These are phyloP conservation scores for Podotricha telesiphe DNA, from an alignment of 2,888 invertebrate species.

Conservation along the genomic window DNA sequence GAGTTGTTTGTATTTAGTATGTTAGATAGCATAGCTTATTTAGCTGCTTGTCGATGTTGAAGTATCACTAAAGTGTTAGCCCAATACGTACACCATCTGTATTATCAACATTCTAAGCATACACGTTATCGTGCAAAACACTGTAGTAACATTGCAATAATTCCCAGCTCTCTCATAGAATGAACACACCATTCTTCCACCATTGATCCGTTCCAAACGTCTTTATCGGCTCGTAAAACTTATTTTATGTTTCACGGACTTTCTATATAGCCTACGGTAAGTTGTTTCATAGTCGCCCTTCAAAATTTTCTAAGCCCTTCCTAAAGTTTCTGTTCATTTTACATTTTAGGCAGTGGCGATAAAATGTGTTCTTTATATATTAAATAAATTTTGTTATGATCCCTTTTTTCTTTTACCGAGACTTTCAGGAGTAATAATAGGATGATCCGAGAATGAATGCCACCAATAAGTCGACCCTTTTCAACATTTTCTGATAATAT, in stretches of 20 bases:
- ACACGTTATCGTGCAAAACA: background rate
- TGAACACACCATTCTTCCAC: constrained; percentile 55
- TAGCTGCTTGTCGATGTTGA: background rate
- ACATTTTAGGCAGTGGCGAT: constrained; percentile 65
- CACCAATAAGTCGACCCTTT: constrained; percentile 70
- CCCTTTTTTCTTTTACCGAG: constrained; percentile 71
- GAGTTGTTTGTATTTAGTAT: too few species aligned
- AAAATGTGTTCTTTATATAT: constrained; percentile 71
- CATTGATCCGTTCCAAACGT: constrained; percentile 72
- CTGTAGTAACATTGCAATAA: constrained; percentile 21
- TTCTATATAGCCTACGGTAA: constrained; percentile 71
- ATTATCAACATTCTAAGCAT: constrained; percentile 1
- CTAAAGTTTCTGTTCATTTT: constrained; percentile 65
- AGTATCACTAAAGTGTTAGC: background rate
- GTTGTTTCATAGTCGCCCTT: constrained; percentile 76
- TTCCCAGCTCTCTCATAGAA: constrained; percentile 50
- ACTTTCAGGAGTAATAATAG: constrained; percentile 69
- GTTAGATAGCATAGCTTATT: too few species aligned
- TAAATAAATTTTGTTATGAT: constrained; percentile 77
- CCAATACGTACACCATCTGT: background rate
- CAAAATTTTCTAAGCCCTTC: constrained; percentile 74
- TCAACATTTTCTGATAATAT: constrained; percentile 49
- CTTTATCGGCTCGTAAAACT: constrained; percentile 80
- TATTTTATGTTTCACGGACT: constrained; percentile 74
- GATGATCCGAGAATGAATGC: constrained; percentile 75